Base-by-base conservation (phyloP, 2,888 invertebrate species). In the Hetaerina titia region DNA sequence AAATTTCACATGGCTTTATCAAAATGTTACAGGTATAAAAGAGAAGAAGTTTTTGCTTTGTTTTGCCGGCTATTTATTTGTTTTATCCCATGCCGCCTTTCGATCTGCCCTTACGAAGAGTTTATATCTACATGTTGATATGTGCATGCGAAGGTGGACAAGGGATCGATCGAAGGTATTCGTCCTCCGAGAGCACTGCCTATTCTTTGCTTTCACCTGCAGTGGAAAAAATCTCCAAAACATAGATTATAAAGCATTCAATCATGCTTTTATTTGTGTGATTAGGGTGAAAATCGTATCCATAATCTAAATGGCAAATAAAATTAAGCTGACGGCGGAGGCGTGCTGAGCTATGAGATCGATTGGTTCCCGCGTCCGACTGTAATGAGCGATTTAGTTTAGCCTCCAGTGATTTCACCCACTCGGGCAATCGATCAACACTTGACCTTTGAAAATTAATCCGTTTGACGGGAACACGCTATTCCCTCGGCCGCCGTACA, bases 341-440 rank as follows among this genome's bases (percentile, higher is more conserved):
- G 25, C 63, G 58, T 60, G 25, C 63, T 15, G 90, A n/a, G n/a
- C 90, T n/a, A 5, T 7, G 63, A 90, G 58, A 63, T 63, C 88
- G 88, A 90, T 90, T 60, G 90, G 31, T 90, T 90, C 45, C 56
- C 88, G 45, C 45, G 88, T 90, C 60, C 15, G 25, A n/a, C 60
- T 13, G 25, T 90, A 90, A 90, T 90, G 90, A 90, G 31, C 63
- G 90, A 90, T 90, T 90, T 63, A 63, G 25, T 60, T 58, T 58
- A n/a, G 90, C 25, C 90, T 60, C 60, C 90, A n/a, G 90, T 90
- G 90, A 90, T 90, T 90, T 90, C 60, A 63, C 22, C 90, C 58
- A 60, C 58, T 60, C 58, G 90, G 60, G 15, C 88, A 56, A 90
- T 60, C 58, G 60, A 60, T n/a, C 58, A 90, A 60, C 90, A 90